Percentiles rank a stretch among this genome's conserved stretches.
Evolutionary conservation across 2,113 vertebrate species (phyloP).

Genomic region (Cnemophilus loriae): DNA sequence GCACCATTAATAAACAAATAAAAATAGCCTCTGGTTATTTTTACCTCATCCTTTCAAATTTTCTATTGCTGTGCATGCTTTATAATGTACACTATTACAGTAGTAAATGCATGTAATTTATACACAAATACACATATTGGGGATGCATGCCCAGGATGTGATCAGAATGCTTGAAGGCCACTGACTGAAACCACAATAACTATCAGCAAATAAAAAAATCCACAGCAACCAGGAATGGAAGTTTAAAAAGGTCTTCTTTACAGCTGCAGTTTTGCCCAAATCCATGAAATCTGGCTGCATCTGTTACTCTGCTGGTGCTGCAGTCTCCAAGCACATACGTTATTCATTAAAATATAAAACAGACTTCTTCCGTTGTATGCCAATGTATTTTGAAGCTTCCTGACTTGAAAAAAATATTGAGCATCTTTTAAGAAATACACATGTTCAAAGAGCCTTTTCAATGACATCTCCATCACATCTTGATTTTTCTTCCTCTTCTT

Average conservation of each 20-base stretch:
- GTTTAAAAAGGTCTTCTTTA: not conserved
- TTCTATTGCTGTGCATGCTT: not conserved
- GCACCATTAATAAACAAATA: not conserved
- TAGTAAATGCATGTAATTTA: not conserved
- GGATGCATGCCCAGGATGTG: not conserved
- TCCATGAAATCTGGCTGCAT: not conserved
- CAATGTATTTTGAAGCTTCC: not conserved
- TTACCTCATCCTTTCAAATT: not conserved
- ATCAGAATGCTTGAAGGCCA: not conserved
- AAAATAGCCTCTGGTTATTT: not conserved
- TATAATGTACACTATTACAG: not conserved
- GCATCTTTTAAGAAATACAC: not conserved
- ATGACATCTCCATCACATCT: not conserved
- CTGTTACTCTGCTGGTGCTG: not conserved
- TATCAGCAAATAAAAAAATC: not conserved
- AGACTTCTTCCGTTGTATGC: not conserved
- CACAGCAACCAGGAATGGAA: not conserved
- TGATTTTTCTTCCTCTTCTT: not conserved
- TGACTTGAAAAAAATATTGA: not conserved
- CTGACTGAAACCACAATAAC: not conserved
- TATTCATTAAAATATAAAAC: not conserved
- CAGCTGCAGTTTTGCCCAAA: not conserved
- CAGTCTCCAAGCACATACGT: not conserved
- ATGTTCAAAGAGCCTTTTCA: not conserved
- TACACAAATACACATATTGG: not conserved